Conservation (phyloP, 2,888 invertebrate species). For the Drosophila anomalata region DNA sequence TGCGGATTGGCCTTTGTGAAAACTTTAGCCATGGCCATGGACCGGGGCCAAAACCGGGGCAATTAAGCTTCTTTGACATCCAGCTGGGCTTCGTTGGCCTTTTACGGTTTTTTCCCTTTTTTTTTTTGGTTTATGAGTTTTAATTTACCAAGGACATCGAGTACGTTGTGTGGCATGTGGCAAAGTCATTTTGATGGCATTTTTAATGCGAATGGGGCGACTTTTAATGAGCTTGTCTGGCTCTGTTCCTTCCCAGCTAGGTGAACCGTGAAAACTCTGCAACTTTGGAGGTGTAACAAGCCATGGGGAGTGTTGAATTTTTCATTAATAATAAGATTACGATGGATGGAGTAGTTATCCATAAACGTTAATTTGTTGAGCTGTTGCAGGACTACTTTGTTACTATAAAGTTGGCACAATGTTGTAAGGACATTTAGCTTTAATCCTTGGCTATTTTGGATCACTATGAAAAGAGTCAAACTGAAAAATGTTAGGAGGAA, state of each 20-base stretch:
- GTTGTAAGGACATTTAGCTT: not conserved
- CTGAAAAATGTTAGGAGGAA: too few species aligned
- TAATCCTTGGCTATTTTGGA: not conserved
- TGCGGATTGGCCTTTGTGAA: slow-evolving; percentile 51
- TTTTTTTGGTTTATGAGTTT: slow-evolving; percentile 50
- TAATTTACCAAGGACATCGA: slow-evolving; percentile 57
- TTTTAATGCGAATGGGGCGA: slow-evolving; percentile 84
- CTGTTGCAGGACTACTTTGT: not conserved
- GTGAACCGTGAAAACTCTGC: slow-evolving; percentile 22
- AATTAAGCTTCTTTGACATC: slow-evolving; percentile 69
- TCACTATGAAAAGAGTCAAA: too few species aligned
- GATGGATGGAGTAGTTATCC: not conserved
- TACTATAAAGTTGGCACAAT: not conserved
- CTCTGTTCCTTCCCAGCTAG: slow-evolving; percentile 3
- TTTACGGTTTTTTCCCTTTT: slow-evolving; percentile 9
- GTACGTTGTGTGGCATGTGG: slow-evolving; percentile 36
- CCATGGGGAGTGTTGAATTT: slow-evolving; percentile 11
- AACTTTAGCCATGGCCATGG: slow-evolving; percentile 34
- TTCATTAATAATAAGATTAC: slow-evolving; percentile 25
- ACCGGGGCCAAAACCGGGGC: slow-evolving; percentile 32
- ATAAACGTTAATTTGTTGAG: not conserved
- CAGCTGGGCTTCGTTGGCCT: slow-evolving; percentile 45
- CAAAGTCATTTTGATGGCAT: slow-evolving; percentile 58
- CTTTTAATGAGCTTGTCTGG: slow-evolving; percentile 83
- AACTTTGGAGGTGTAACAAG: slow-evolving; percentile 8